Percentiles rank a stretch among this genome's conserved stretches.
Evolutionary conservation across 2,888 invertebrate species (phyloP).

Genomic region (Corythucha ciliata): DNA sequence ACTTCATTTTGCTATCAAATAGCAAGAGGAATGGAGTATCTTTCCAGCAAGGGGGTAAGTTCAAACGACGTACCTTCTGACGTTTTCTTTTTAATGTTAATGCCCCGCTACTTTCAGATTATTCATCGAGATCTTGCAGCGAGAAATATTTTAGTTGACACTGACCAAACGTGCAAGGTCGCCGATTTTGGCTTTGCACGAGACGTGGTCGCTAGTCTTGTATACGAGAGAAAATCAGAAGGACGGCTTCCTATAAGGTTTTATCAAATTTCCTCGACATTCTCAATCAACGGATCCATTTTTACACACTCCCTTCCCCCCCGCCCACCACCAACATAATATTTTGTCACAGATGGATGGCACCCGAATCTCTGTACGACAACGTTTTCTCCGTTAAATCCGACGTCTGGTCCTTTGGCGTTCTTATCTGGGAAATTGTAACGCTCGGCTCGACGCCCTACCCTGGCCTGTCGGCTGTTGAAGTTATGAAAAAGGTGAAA

Average conservation of each 20-base stretch:
- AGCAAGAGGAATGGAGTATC: conserved; percentile 78
- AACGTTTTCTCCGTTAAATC: conserved; percentile 89
- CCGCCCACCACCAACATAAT: no score
- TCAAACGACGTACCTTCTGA: not conserved
- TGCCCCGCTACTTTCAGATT: conserved; percentile 21
- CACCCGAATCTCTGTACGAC: conserved; percentile 74
- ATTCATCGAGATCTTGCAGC: conserved; percentile 30
- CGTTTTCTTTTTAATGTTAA: not conserved
- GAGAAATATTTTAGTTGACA: conserved; percentile 39
- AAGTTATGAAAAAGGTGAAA: conserved; percentile 75
- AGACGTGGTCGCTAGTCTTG: conserved; percentile 76
- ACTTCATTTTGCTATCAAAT: conserved; percentile 88
- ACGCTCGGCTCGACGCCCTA: conserved; percentile 92
- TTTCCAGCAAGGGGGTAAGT: conserved; percentile 71
- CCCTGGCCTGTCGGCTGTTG: conserved; percentile 82
- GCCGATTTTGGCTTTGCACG: conserved; percentile 91
- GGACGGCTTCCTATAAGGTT: conserved; percentile 56
- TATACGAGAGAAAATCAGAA: conserved; percentile 80
- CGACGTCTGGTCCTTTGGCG: conserved; percentile 93
- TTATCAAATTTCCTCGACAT: not conserved
- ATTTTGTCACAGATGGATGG: conserved; percentile 52
- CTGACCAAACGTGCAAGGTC: conserved; percentile 81
- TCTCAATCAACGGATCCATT: not conserved
- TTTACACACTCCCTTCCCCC: no score
- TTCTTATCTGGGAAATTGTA: conserved; percentile 91